Evolutionary conservation across 2,113 vertebrate species (phyloP), one percentile per base, ranked within the genome.

Genomic region (Tyrannus savana): DNA sequence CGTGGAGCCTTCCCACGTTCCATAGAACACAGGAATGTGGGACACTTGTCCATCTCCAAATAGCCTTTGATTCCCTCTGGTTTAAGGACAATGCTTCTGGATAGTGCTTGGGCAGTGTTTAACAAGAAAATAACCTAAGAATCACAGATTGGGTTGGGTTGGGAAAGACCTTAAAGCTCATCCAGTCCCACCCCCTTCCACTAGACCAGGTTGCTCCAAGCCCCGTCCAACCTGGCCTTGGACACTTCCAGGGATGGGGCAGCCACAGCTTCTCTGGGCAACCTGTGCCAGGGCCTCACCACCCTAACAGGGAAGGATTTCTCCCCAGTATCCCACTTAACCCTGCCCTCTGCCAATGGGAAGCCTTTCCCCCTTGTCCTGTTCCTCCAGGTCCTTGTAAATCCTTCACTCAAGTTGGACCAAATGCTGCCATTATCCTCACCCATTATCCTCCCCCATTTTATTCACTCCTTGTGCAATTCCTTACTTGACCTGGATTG

Each of bases 11-110:
- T 8, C 42, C 56, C 10, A 0, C 0, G 1, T 12, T 6, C 25
- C 25, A 1, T 0, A 1, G 2, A 7, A 0, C 13, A 3, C 42
- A 2, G 3, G 18, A 2, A 5, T 2, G 4, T 12, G 4, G 19
- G 37, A 15, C 11, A 2, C 0, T 1, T 0, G 27, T 41, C 27
- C 3, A 4, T 10, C 66, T 41, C 79, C 79, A 19, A 1, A 13
- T 19, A 4, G 53, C 42, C 59, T 9, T 7, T 7, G 4, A 1
- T 3, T 1, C 10, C 5, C 23, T 17, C 37, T 1, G 21, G 50
- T 52, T 27, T 52, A 52, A 52, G 25, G 50, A 27, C 8, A 52
- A 14, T 52, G 14, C 25, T 52, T 52, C 27, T 14, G 50, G 58
- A 4, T 3, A 30, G 33, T 2, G 24, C 27, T 21, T 13, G 49